Conservation (phyloP, 2,888 invertebrate species). For the Pseudeuparius sepicola region DNA sequence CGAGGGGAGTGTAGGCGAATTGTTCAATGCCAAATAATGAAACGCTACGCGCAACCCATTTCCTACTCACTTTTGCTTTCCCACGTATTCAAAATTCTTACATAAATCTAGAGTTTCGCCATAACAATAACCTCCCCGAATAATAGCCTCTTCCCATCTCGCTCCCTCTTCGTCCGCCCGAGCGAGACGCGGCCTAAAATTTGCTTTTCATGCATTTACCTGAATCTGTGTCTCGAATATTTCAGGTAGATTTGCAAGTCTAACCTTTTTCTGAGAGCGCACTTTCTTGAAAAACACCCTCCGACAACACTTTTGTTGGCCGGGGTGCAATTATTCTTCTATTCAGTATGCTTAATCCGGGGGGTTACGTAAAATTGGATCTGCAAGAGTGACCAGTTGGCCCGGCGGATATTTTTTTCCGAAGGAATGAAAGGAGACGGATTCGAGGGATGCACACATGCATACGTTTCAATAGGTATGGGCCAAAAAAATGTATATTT, state of each 20-base stretch:
- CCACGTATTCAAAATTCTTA: slow-evolving; percentile 17
- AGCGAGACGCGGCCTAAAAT: too few relatives aligned
- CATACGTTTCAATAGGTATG: slow-evolving; percentile 3
- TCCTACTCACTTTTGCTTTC: slow-evolving; percentile 11
- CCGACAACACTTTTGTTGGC: slow-evolving; percentile 22
- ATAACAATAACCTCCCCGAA: too few relatives aligned
- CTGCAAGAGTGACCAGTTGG: slow-evolving; percentile 19
- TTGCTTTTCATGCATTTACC: slow-evolving; percentile 18
- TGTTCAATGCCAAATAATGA: slow-evolving; percentile 3
- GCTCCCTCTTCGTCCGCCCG: too few relatives aligned
- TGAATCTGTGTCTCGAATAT: too few relatives aligned
- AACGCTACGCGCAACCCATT: slow-evolving; percentile 9
- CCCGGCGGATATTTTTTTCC: slow-evolving; percentile 18
- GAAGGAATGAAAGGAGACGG: slow-evolving; percentile 9
- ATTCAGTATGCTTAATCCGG: slow-evolving; percentile 17
- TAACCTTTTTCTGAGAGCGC: slow-evolving; percentile 27
- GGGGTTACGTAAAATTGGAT: slow-evolving; percentile 23
- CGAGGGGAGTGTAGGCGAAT: not conserved
- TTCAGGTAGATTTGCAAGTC: slow-evolving; percentile 27
- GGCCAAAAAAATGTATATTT: too few relatives aligned
- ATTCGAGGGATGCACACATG: slow-evolving; percentile 15
- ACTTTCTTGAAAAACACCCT: slow-evolving; percentile 15
- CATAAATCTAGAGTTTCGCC: slow-evolving; percentile 13
- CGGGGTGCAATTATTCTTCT: slow-evolving; percentile 21
- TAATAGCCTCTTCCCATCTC: too few relatives aligned